These are phyloP conservation scores for Hermodice carunculata DNA, from an alignment of 2,888 invertebrate species.

Conservation along the genomic window DNA sequence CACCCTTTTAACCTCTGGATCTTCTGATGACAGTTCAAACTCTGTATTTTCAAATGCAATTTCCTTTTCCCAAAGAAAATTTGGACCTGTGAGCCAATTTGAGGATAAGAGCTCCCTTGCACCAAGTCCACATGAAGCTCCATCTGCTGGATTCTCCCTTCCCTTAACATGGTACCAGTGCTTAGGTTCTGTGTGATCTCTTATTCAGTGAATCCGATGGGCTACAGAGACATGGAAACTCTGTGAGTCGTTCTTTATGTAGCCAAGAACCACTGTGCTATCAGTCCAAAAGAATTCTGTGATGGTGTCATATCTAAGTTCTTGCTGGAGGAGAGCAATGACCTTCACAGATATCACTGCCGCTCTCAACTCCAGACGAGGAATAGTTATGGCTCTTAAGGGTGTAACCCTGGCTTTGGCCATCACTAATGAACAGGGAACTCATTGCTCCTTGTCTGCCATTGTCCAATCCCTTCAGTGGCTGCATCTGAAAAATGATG, in stretches of 20 bases:
- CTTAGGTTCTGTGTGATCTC: conserved; percentile 22
- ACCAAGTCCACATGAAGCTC: conserved; percentile 42
- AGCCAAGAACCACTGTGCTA: conserved; percentile 24
- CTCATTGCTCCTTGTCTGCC: conserved; percentile 4
- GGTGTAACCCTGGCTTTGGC: conserved; percentile 25
- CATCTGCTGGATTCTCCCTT: conserved; percentile 56
- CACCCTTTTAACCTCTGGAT: conserved; percentile 9
- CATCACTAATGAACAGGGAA: conserved; percentile 22
- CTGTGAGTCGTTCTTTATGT: conserved; percentile 30
- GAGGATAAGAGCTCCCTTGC: conserved; percentile 20
- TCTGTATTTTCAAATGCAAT: background rate
- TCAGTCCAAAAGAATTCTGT: conserved; percentile 33
- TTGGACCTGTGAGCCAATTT: conserved; percentile 25
- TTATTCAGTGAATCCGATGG: conserved; percentile 46
- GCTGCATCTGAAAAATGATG: conserved; percentile 32
- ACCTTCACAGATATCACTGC: conserved; percentile 19
- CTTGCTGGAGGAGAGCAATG: conserved; percentile 13
- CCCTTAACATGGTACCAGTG: conserved; percentile 48
- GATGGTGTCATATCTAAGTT: conserved; percentile 8
- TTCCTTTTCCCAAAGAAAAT: conserved; percentile 26
- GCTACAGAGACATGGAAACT: conserved; percentile 49
- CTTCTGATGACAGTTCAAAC: background rate
- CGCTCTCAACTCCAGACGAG: conserved; percentile 26
- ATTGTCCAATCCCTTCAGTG: conserved; percentile 20
- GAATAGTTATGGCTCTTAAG: conserved; percentile 16